These are phyloP conservation scores for Zapornia atra DNA, from an alignment of 2,113 vertebrate species.

Conservation along the genomic window DNA sequence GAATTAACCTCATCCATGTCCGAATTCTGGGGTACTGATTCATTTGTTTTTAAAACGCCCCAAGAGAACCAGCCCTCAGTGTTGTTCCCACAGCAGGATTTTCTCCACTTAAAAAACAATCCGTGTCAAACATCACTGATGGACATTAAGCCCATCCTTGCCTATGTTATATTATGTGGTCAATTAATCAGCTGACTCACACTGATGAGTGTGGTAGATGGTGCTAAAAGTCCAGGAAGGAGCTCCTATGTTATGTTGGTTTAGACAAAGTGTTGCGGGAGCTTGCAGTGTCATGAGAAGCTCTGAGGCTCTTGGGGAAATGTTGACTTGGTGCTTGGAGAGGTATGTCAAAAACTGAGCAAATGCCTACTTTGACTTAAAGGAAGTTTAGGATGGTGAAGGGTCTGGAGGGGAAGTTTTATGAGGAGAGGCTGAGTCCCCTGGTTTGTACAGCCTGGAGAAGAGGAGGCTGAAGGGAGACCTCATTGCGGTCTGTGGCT, in stretches of 20 bases:
- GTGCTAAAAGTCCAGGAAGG: background rate
- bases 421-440: too few relatives aligned
- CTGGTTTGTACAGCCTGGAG: too few relatives aligned
- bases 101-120: background rate
- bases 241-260: rapidly evolving
- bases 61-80: background rate
- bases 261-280: background rate
- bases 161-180: background rate
- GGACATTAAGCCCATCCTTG: background rate
- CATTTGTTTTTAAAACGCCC: background rate
- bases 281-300: rapidly evolving
- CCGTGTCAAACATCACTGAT: background rate
- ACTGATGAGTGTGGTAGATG: background rate
- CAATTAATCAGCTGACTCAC: background rate
- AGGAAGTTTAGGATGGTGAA: background rate
- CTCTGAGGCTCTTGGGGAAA: background rate
- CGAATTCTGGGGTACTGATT: background rate
- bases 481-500: too few relatives aligned
- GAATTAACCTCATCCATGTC: background rate
- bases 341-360: background rate
- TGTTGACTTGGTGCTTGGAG: background rate
- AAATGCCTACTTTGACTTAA: background rate
- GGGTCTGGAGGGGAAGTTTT: too few relatives aligned
- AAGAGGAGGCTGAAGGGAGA: too few relatives aligned
- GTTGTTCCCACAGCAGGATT: background rate